These are phyloP conservation scores for Drosophila setosimentum DNA, from an alignment of 2,888 invertebrate genomes.

Conservation along the genomic window DNA sequence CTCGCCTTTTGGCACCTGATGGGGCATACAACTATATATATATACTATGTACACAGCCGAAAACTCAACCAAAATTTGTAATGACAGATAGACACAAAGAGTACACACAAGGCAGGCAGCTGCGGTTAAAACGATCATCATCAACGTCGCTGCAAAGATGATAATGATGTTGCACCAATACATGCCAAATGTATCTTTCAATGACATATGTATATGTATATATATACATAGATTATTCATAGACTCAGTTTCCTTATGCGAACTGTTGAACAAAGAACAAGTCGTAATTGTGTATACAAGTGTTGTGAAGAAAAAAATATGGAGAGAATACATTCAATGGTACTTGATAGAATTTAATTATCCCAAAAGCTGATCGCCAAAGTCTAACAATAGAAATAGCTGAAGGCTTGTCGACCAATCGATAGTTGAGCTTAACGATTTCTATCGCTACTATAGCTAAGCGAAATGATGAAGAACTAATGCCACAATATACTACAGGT, in stretches of 20 bases:
- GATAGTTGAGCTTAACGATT: neutral
- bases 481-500: slow-evolving; percentile 1
- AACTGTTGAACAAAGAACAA: slow-evolving; percentile 28
- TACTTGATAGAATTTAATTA: slow-evolving; percentile 19
- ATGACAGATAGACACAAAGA: slow-evolving; percentile 69
- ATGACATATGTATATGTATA: slow-evolving; percentile 30
- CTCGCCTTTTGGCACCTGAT: slow-evolving; percentile 78
- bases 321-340: neutral
- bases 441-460: neutral
- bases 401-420: neutral
- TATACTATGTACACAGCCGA: slow-evolving; percentile 9
- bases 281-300: slow-evolving; percentile 9
- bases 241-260: slow-evolving; percentile 35
- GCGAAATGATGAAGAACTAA: slow-evolving; percentile 8
- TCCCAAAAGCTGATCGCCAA: neutral
- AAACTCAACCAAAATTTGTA: slow-evolving; percentile 69
- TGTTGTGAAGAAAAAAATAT: neutral
- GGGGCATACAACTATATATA: slow-evolving; percentile 60
- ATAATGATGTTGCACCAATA: slow-evolving; percentile 36
- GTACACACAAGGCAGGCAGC: slow-evolving; percentile 40
- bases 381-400: neutral
- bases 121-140: slow-evolving; percentile 39
- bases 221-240: slow-evolving; percentile 31
- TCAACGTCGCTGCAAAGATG: neutral
- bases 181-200: slow-evolving; percentile 29